Evolutionary conservation across 2,888 invertebrate genomes (phyloP).

Genomic region (Drosophila hamatofila): DNA sequence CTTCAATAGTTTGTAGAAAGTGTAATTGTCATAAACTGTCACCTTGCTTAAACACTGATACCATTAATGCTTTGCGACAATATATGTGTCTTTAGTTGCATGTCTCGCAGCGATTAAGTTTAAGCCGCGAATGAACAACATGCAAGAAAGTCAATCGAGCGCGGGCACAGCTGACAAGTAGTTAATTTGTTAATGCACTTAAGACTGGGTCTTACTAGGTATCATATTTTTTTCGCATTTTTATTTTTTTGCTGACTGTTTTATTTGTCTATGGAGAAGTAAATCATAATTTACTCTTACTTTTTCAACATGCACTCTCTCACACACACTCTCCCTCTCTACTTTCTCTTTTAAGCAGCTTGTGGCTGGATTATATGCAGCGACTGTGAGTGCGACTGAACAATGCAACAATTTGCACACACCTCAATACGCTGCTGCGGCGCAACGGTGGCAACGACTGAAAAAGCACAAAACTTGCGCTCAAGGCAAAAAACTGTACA

Average conservation of each 20-base stretch:
- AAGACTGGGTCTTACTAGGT: not conserved
- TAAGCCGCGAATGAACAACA: not conserved
- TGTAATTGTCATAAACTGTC: not conserved
- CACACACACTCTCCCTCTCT: not conserved
- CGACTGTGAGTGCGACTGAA: slow-evolving; percentile 42
- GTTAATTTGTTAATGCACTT: slow-evolving; percentile 38
- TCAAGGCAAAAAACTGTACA: slow-evolving; percentile 72
- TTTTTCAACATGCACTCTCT: slow-evolving; percentile 20
- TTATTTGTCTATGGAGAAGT: slow-evolving; percentile 4
- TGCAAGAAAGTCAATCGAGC: slow-evolving; percentile 1
- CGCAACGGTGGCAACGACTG: slow-evolving; percentile 41
- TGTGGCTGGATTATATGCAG: slow-evolving; percentile 37
- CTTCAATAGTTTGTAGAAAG: not conserved
- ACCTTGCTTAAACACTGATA: not conserved
- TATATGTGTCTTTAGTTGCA: not conserved
- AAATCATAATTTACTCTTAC: slow-evolving; percentile 59
- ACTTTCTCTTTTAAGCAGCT: slow-evolving; percentile 26
- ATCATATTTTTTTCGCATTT: not conserved
- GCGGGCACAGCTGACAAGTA: slow-evolving; percentile 4
- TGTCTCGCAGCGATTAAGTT: not conserved
- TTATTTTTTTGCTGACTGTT: slow-evolving; percentile 1
- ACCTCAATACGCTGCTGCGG: slow-evolving; percentile 62
- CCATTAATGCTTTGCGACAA: not conserved
- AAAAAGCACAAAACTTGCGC: slow-evolving; percentile 69
- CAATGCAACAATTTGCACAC: slow-evolving; percentile 73